Conservation (phyloP, 2,113 vertebrate genomes). For the Marmota flaviventris region DNA sequence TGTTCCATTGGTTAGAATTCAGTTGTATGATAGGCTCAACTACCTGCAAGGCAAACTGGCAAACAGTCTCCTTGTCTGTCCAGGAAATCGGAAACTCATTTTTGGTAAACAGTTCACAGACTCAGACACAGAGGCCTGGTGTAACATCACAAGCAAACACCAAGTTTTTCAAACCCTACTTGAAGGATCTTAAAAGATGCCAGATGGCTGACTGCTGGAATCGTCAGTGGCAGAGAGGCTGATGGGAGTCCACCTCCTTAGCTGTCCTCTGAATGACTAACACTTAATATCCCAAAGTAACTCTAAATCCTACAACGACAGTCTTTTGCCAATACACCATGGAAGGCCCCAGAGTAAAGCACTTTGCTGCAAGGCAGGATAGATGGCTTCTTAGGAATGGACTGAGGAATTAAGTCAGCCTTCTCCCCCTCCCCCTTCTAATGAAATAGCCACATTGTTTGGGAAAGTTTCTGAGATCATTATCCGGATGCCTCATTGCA, state of each 20-base stretch:
- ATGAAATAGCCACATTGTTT: constrained; percentile 52
- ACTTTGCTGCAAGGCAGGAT: not conserved
- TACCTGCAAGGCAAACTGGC: not conserved
- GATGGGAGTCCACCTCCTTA: not conserved
- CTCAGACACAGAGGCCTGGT: not conserved
- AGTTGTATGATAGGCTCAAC: not conserved
- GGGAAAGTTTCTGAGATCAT: constrained; percentile 48
- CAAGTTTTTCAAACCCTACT: not conserved
- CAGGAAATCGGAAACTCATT: not conserved
- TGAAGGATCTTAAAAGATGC: not conserved
- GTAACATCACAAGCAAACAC: not conserved
- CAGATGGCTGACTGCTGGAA: not conserved
- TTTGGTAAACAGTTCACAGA: constrained; percentile 14
- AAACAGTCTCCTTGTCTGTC: not conserved
- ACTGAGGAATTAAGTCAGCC: not conserved
- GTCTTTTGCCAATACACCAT: not conserved
- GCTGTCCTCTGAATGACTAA: not conserved
- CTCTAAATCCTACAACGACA: not conserved
- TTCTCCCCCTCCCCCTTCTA: not conserved
- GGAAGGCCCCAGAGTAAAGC: not conserved
- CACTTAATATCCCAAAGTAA: not conserved
- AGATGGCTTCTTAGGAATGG: constrained; percentile 6
- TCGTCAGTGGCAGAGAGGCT: not conserved
- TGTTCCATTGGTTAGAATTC: not conserved
- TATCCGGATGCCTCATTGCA: not conserved